Conservation (phyloP, 2,888 invertebrate species). For the Nasonovia ribisnigri region DNA sequence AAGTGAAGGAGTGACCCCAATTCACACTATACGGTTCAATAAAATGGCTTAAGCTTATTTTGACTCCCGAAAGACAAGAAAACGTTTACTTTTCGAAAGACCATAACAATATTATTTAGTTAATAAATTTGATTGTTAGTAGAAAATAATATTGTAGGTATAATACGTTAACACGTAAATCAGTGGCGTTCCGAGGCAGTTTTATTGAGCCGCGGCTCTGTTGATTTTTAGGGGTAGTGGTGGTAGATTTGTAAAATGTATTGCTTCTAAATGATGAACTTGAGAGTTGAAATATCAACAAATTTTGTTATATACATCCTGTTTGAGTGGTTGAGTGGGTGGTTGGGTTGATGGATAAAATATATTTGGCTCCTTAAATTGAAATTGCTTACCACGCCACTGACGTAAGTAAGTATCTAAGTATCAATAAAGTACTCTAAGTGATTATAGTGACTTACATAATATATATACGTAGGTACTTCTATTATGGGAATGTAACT, state of each 20-base stretch:
- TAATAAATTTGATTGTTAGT: background rate
- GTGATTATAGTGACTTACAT: background rate
- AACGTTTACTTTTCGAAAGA: background rate
- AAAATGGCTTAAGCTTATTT: background rate
- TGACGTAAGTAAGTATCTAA: too few relatives aligned
- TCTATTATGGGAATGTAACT: background rate
- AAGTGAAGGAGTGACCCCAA: slow-evolving; percentile 32
- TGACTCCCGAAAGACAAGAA: background rate
- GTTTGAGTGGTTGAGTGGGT: too few relatives aligned
- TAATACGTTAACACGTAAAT: background rate
- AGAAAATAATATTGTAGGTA: background rate
- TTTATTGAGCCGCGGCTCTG: too few relatives aligned
- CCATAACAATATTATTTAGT: background rate
- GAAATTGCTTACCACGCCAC: too few relatives aligned
- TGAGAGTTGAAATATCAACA: too few relatives aligned
- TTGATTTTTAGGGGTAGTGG: too few relatives aligned
- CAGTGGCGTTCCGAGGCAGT: too few relatives aligned
- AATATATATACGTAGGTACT: background rate
- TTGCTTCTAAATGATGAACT: too few relatives aligned
- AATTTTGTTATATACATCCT: too few relatives aligned
- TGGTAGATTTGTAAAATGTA: too few relatives aligned
- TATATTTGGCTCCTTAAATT: too few relatives aligned
- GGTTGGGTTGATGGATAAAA: too few relatives aligned
- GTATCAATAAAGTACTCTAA: background rate
- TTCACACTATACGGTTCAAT: background rate